Percentiles rank a stretch among this genome's conserved stretches.
Conservation (phyloP, 2,888 invertebrate species). For the Dasysyrphus albostriatus region DNA sequence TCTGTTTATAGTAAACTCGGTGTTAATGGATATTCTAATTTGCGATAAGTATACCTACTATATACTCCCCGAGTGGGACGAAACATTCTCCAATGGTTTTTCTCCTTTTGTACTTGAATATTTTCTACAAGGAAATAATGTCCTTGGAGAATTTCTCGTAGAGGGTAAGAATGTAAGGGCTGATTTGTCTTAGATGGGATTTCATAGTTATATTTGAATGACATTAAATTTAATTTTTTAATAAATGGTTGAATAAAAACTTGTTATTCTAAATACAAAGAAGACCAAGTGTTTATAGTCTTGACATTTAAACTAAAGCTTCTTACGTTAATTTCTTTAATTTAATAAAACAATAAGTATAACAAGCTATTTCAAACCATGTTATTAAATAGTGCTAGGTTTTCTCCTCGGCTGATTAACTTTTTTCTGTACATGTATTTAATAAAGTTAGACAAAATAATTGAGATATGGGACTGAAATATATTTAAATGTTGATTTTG, state of each 20-base stretch:
- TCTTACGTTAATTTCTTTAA: too few species aligned
- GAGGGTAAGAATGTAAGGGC: neutral
- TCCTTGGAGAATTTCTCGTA: neutral
- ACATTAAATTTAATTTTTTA: neutral
- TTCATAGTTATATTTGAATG: constrained; percentile 7
- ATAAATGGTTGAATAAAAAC: neutral
- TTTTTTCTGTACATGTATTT: too few species aligned
- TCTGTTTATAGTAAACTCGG: constrained; percentile 22
- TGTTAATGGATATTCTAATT: constrained; percentile 74
- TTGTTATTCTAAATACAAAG: neutral
- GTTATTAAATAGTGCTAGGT: too few species aligned
- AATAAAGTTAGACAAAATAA: too few species aligned
- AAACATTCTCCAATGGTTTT: neutral
- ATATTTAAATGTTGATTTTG: too few species aligned
- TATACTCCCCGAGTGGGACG: constrained; percentile 19
- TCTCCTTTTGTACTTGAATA: constrained; percentile 3
- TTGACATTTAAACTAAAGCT: too few species aligned
- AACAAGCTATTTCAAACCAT: too few species aligned
- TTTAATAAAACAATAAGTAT: too few species aligned
- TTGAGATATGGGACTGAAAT: too few species aligned
- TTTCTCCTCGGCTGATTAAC: too few species aligned
- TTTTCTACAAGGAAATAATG: neutral
- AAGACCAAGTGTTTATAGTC: too few species aligned
- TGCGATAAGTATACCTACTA: constrained; percentile 56
- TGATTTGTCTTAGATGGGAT: neutral